Evolutionary conservation across 1,140 invertebrate species (phyloP), one percentile per base, ranked within the genome.

Genomic region (Dendrolimus punctatus): DNA sequence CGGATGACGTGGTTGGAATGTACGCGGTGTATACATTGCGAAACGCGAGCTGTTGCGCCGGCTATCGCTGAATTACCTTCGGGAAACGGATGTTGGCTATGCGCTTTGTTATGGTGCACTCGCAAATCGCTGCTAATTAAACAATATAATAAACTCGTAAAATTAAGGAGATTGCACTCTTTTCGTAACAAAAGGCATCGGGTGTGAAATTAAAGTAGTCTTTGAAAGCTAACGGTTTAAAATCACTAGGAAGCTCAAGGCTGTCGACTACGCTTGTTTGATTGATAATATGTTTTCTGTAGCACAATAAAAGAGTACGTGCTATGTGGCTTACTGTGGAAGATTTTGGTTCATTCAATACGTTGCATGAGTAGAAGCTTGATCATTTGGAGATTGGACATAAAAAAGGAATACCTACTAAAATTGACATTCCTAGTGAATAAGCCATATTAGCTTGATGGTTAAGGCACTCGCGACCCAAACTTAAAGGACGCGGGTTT

Each of bases 11-110:
- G 51, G 53, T 37, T 47, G 58, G 60, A 53, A 57, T 66, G 64
- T 54, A 23, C 23, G 23, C 23, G 23, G 23, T 23, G 49, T 46
- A 40, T 10, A 41, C 6, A 43, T 58, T 64, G 54, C 58, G 55
- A 55, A 49, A 59, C 39, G 42, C 40, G 9, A 10, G 48, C 9
- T 40, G n/a, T 50, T 41, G 42, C 23, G 36, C 9, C 40, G 39
- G 39, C 23, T 10, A 40, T 10, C 40, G n/a, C 42, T 46, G 41
- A 46, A 46, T 60, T 46, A 60, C 58, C 62, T 68, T 64, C 55
- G 59, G 68, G 68, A 73, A 67, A 68, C 64, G 68, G 71, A 71
- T 68, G 62, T 62, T 46, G 55, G 23, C 23, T 23, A 44, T 53
- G 41, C 56, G 43, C 41, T 47, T 47, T 47, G 55, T 57, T 58